Evolutionary conservation across 2,113 vertebrate species (phyloP).

Genomic region (Megaceryle maxima): DNA sequence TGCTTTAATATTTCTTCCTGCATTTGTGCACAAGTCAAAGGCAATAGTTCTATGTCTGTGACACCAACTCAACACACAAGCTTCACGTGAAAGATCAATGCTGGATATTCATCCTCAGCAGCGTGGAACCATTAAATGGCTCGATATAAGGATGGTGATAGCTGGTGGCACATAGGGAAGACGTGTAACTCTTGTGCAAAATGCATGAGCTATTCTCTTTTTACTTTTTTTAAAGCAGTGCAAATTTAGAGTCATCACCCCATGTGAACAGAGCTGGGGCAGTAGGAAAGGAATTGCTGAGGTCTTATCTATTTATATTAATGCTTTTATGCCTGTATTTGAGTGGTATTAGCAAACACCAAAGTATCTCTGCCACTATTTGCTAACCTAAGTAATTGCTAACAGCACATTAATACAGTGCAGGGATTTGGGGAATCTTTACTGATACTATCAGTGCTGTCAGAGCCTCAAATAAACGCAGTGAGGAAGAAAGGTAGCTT

Average conservation of each 20-base stretch:
- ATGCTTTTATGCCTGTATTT: not conserved
- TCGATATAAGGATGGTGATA: accelerated
- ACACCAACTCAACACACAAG: accelerated
- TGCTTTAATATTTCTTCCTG: not conserved
- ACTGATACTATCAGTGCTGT: not conserved
- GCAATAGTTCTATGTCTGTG: not conserved
- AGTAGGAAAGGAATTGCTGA: not conserved
- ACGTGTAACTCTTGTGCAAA: not conserved
- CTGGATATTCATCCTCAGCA: not conserved
- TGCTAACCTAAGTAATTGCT: not conserved
- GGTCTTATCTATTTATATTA: not conserved
- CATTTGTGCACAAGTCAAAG: not conserved
- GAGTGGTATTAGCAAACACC: not conserved
- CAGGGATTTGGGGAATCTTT: not conserved
- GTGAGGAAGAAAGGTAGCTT: not conserved
- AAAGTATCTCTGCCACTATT: not conserved
- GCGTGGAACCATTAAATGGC: accelerated
- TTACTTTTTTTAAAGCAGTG: not conserved
- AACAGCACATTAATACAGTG: not conserved
- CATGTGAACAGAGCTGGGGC: accelerated
- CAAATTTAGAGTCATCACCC: not conserved
- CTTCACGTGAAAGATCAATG: not conserved
- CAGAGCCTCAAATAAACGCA: not conserved
- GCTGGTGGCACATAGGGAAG: not conserved
- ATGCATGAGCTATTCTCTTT: accelerated